Base-by-base conservation (phyloP, 2,113 vertebrate species). In the Phoxinus phoxinus region DNA sequence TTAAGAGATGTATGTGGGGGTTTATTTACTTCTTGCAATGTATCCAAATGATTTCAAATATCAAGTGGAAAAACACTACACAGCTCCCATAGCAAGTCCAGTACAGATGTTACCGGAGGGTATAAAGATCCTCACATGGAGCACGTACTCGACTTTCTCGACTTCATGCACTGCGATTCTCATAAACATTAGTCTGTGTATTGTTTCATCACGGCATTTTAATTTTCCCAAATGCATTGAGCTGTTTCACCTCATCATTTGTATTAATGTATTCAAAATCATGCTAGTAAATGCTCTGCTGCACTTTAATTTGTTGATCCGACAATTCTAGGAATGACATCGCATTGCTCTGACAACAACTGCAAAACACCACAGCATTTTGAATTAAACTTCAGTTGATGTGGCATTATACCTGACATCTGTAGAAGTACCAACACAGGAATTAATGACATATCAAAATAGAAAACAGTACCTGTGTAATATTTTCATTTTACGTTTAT, bases 231-330 rank as follows among this genome's bases (percentile, higher is more conserved):
- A 61, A 78, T 53, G 67, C 37, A 13, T 48, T 63, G 67, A 80
- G 84, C 88, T 69, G 27, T 85, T 63, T 79, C 51, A 86, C 58
- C 35, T 37, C 80, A 90, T 90, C 82, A 94, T 94, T 95, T 93
- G 88, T 88, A 91, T 91, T 93, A 93, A 94, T 94, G 89, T 90
- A 74, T 91, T 89, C 86, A 83, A 79, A 91, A 81, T 90, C 78
- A 88, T 89, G 91, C 88, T 88, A 89, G 90, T 88, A 90, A 91
- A 95, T 90, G 92, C 91, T 94, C 93, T 93, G 90, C 81, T 95
- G 93, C 92, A 90, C 91, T 94, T 93, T 93, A 93, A 91, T 94
- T 94, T 94, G 90, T 93, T 92, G 94, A 93, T 88, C 90, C 90
- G 87, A 90, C 91, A 95, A 87, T 59, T 59, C 94, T 94, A 92